A percentile compares a stretch with the other conserved stretches of the same genome.
Conservation (phyloP, 2,797 vertebrate genomes). For the Schizopygopsis pylzovi region DNA sequence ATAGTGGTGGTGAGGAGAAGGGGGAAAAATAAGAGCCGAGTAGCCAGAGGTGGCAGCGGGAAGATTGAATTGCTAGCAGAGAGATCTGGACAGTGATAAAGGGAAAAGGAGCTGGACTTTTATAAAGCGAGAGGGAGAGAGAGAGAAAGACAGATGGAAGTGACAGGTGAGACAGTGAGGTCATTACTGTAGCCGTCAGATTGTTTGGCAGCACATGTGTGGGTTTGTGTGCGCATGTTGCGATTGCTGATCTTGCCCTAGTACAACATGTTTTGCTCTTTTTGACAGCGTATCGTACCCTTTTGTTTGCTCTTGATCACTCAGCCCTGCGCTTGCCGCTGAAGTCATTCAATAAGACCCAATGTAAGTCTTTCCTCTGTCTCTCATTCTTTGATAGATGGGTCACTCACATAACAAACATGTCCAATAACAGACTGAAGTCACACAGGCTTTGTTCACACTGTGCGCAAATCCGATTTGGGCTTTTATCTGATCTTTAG, state of each 20-base stretch:
- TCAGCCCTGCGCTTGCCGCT: not conserved
- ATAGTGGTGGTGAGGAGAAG: slow-evolving; percentile 5
- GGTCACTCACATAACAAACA: slow-evolving; percentile 23
- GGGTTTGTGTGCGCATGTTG: slow-evolving; percentile 34
- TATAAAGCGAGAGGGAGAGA: slow-evolving; percentile 22
- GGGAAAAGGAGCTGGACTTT: slow-evolving; percentile 47
- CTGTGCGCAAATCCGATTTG: slow-evolving; percentile 17
- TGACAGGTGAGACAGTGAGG: slow-evolving; percentile 46
- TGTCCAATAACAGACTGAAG: slow-evolving; percentile 25
- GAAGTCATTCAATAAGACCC: slow-evolving; percentile 27
- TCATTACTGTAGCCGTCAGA: slow-evolving; percentile 41
- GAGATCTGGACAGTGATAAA: slow-evolving; percentile 51
- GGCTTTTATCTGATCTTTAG: slow-evolving; percentile 15
- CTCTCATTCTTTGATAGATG: slow-evolving; percentile 32
- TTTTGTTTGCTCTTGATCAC: slow-evolving; percentile 22
- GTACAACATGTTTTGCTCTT: slow-evolving; percentile 30
- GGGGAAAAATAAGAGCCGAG: slow-evolving; percentile 26
- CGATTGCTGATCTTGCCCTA: slow-evolving; percentile 23
- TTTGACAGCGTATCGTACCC: slow-evolving; percentile 10
- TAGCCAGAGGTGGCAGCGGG: slow-evolving; percentile 44
- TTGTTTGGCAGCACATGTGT: slow-evolving; percentile 36
- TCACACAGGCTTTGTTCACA: slow-evolving; percentile 25
- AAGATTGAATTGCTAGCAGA: slow-evolving; percentile 43
- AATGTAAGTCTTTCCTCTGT: not conserved
- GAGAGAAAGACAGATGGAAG: slow-evolving; percentile 16